Evolutionary conservation across 2,888 invertebrate genomes (phyloP), one percentile per base, ranked within the genome.

Genomic region (Cryptophagus acutangulus): DNA sequence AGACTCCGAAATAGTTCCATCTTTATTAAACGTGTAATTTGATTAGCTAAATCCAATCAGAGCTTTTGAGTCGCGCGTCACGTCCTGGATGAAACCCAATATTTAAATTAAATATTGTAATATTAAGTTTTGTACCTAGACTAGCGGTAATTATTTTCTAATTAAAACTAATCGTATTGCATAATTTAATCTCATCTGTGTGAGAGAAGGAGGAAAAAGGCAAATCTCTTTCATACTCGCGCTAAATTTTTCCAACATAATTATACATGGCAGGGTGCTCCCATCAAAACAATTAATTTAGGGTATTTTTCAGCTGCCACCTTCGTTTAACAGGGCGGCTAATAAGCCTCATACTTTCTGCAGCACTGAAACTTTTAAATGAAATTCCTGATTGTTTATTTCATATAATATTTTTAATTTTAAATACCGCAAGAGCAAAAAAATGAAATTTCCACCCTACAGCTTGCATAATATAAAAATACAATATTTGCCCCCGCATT

Each of bases 141-240:
- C 24, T 41, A 9, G 14, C 29, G 31, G 37, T 33, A 45, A 42
- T 42, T 45, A 45, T 45, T 45, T 42, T 33, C 38, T 37, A 39
- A 45, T 45, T 45, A 45, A 40, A 42, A n/a, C 12, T 41, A 45
- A 45, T 39, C 36, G 29, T 24, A 18, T 44, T 41, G 31, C 36
- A 44, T 44, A 40, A 40, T 40, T 44, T 24, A 35, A 36, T 39
- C 33, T 20, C 24, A 20, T 20, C 24, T 20, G 24, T 17, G 26
- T 24, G 20, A 16, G 10, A n/a, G 24, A 4, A n/a, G 26, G 6
- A 10, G 6, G 17, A 17, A 10, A 12, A 31, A 9, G 37, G 29
- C n/a, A 16, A 33, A 17, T 2, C 9, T 14, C 9, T 38, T 17
- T 33, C 2, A 13, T 17, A 8, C 8, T 10, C 10, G 9, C 16